These are phyloP conservation scores for Hecatera dysodea DNA, from an alignment of 2,888 invertebrate species.

Conservation along the genomic window DNA sequence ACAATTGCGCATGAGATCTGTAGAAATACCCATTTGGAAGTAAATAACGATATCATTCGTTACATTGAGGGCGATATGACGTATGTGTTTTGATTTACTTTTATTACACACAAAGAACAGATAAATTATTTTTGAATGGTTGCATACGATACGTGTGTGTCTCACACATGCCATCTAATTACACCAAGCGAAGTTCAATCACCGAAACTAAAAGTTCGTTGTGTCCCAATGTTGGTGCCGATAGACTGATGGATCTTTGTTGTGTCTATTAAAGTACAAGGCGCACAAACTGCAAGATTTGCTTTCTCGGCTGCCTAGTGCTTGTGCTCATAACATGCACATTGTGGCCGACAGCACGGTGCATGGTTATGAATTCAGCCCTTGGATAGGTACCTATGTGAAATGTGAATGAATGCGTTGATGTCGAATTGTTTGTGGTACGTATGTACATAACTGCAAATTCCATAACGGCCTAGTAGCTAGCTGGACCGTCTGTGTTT, in stretches of 20 bases:
- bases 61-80: background rate
- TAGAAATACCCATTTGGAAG: slow-evolving; percentile 20
- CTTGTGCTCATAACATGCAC: slow-evolving; percentile 15
- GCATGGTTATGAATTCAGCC: slow-evolving; percentile 43
- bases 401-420: slow-evolving; percentile 62
- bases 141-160: background rate
- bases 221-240: slow-evolving; percentile 27
- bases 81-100: background rate
- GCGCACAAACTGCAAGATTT: slow-evolving; percentile 7
- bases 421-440: slow-evolving; percentile 62
- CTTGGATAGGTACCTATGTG: slow-evolving; percentile 53
- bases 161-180: slow-evolving; percentile 9
- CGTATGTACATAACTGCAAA: slow-evolving; percentile 50
- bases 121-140: background rate
- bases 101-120: background rate
- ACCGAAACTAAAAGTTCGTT: slow-evolving; percentile 37
- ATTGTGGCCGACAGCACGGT: slow-evolving; percentile 17
- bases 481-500: slow-evolving; percentile 1
- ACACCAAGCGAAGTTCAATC: slow-evolving; percentile 22
- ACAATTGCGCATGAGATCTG: slow-evolving; percentile 9
- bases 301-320: slow-evolving; percentile 12
- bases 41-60: background rate
- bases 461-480: slow-evolving; percentile 49
- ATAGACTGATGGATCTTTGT: slow-evolving; percentile 39
- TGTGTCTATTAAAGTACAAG: slow-evolving; percentile 16